Conservation (phyloP, 1,140 invertebrate species). For the Megalonaias nervosa region DNA sequence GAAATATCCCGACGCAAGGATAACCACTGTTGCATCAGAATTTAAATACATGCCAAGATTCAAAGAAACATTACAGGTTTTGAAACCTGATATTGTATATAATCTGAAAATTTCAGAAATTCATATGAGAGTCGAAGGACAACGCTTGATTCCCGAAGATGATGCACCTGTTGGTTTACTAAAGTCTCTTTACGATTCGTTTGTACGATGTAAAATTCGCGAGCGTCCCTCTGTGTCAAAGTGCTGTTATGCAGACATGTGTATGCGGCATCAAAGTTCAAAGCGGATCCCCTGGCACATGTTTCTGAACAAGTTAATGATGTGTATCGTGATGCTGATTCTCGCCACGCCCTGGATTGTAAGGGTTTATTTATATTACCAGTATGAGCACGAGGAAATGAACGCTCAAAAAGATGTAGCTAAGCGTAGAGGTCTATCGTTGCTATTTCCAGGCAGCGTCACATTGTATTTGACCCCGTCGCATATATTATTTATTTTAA, state of each 20-base stretch:
- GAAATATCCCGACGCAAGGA: conserved; percentile 2
- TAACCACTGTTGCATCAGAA: conserved; percentile 2
- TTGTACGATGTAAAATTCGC: conserved; percentile 24
- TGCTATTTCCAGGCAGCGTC: conserved; percentile 27
- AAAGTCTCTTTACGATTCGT: conserved; percentile 15
- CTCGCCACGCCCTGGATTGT: conserved; percentile 11
- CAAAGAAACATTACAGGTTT: not conserved
- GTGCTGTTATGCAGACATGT: conserved; percentile 14
- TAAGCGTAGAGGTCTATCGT: not conserved
- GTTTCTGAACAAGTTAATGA: conserved; percentile 3
- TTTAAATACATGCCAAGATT: conserved; percentile 11
- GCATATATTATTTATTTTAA: conserved; percentile 13
- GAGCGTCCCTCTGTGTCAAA: conserved; percentile 4
- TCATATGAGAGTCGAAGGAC: conserved; percentile 1
- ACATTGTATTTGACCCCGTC: conserved; percentile 18
- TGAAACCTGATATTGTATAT: conserved; percentile 12
- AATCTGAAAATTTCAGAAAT: conserved; percentile 4
- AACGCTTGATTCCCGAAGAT: conserved; percentile 3
- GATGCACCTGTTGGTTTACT: no score
- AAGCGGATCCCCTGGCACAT: conserved; percentile 8
- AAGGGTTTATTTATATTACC: conserved; percentile 14
- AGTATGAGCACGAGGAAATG: conserved; percentile 1
- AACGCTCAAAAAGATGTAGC: conserved; percentile 8
- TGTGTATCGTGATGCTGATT: conserved; percentile 1
- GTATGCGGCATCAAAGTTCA: not conserved